A percentile compares a stretch with the other conserved stretches of the same genome.
Evolutionary conservation across 2,888 invertebrate species (phyloP).

Genomic region (Xiphydria camelus): DNA sequence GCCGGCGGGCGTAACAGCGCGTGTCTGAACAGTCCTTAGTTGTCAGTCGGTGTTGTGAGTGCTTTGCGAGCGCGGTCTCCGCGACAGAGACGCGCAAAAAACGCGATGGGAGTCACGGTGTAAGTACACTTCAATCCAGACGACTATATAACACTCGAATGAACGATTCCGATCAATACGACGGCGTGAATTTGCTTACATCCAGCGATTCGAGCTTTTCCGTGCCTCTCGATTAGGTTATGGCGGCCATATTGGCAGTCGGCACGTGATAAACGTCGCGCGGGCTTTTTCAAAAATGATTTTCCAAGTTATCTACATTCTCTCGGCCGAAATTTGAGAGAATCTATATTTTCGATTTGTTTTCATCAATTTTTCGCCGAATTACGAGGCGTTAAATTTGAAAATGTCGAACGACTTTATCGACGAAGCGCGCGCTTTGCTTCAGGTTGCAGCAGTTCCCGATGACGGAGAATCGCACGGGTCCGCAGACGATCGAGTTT

Average conservation of each 20-base stretch:
- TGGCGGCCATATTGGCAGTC: background rate
- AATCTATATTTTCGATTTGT: no score
- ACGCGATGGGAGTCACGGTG: conserved; percentile 70
- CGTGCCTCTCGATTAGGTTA: no score
- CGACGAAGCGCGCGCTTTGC: conserved; percentile 16
- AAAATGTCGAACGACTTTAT: background rate
- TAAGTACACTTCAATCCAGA: conserved; percentile 49
- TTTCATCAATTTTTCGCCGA: no score
- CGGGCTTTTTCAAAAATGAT: background rate
- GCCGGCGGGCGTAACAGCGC: no score
- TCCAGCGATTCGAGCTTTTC: no score
- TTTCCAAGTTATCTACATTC: background rate
- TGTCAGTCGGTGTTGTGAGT: background rate
- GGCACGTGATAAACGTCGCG: background rate
- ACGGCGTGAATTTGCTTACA: no score
- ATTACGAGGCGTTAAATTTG: no score
- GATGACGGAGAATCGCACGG: conserved; percentile 86
- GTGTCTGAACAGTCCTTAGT: no score
- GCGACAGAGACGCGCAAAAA: background rate
- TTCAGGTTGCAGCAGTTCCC: conserved; percentile 81
- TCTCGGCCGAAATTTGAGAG: no score
- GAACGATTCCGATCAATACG: no score
- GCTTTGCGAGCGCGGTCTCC: background rate
- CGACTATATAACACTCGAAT: background rate
- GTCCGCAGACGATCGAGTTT: conserved; percentile 85